Evolutionary conservation across 2,797 vertebrate species (phyloP).

Genomic region (Diplodus sargus): DNA sequence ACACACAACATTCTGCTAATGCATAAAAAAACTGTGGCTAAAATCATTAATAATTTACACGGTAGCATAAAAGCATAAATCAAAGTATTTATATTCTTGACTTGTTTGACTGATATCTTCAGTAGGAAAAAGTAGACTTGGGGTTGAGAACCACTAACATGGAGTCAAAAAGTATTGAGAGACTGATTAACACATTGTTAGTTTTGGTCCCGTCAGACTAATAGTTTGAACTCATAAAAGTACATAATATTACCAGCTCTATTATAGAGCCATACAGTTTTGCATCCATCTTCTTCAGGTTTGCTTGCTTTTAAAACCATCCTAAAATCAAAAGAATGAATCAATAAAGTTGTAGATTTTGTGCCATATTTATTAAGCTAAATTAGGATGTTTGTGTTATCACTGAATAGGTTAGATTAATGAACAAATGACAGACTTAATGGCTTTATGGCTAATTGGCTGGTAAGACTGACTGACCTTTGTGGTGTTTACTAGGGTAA

Average conservation of each 20-base stretch:
- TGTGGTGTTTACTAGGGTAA: conserved; percentile 13
- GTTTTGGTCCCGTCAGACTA: background rate
- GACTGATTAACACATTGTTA: background rate
- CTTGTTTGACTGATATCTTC: background rate
- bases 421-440: background rate
- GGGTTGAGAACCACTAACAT: background rate
- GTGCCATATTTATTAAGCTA: background rate
- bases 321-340: background rate
- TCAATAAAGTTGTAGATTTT: background rate
- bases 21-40: background rate
- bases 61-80: background rate
- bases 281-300: background rate
- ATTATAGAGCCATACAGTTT: background rate
- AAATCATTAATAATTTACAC: background rate
- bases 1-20: background rate
- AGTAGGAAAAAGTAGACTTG: background rate
- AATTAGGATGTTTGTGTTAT: background rate
- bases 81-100: background rate
- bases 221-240: background rate
- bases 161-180: background rate
- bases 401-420: background rate
- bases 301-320: conserved; percentile 2
- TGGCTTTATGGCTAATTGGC: conserved; percentile 12
- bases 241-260: background rate
- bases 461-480: conserved; percentile 28